Evolutionary conservation across 2,113 vertebrate species (phyloP), one percentile per base, ranked within the genome.

Genomic region (Lamprotornis superbus): DNA sequence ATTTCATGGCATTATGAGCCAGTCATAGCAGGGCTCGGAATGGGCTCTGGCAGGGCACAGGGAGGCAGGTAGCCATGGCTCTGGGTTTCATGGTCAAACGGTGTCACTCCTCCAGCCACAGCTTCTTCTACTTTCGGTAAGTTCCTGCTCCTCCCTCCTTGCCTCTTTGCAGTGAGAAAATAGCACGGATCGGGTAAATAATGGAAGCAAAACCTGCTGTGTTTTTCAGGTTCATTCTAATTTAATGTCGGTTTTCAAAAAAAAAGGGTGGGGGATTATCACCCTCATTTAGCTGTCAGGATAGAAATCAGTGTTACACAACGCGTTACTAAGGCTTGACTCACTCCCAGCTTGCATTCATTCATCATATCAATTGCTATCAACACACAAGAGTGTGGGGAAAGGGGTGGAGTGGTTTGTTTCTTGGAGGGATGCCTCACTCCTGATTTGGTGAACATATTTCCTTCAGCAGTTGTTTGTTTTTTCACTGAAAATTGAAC

Each of bases 91-190:
- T 98, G 85, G 96, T 96, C 78, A 97, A 71, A 19, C 97, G 96
- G 10, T 96, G 83, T 16, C 97, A 93, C 50, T 96, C 84, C 76
- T 90, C 96, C 16, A 90, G 95, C 12, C 94, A 95, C 91, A 95
- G 91, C 94, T 93, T 97, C 18, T 96, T 97, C 77, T 97, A 94
- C 73, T 97, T 96, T 89, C 95, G 98, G 98, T 98, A 89, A 93
- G 97, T 96, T 35, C 69, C 56, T 0, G 0, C 68, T 83, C 64
- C 81, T 91, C 83, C 22, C 24, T 83, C 70, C 56, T 33, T 3
- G 4, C 37, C 57, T 69, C 52, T 57, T 71, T 46, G 53, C 52
- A 15, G 35, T 7, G 40, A 28, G 42, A n/a, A 92, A 90, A 60
- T 28, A 79, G 78, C 52, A 37, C 21, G 17, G 56, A 9, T 31